Conservation (phyloP, 1,140 invertebrate species). For the Theocolax elegans region DNA sequence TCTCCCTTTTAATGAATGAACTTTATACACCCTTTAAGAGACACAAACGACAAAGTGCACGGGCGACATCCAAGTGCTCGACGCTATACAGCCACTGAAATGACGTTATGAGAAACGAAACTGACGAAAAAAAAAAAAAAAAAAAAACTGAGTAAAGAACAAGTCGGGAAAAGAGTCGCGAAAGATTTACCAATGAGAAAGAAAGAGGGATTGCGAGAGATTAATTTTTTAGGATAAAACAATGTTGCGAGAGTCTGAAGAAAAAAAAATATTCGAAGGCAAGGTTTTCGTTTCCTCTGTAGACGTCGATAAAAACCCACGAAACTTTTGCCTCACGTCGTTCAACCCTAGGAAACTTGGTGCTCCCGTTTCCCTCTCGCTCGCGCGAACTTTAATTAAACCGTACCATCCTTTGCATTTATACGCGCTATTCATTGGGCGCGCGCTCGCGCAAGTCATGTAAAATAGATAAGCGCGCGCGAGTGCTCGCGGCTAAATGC, state of each 20-base stretch:
- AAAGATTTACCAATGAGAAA: no score
- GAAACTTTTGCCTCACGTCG: conserved; percentile 38
- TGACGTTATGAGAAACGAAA: neutral
- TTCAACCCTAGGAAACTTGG: conserved; percentile 24
- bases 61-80: neutral
- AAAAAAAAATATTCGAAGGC: conserved; percentile 7
- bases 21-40: no score
- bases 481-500: conserved; percentile 25
- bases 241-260: conserved; percentile 30
- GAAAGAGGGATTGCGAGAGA: conserved; percentile 6
- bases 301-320: conserved; percentile 36
- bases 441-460: conserved; percentile 31
- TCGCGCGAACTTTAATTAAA: conserved; percentile 52
- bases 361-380: conserved; percentile 20
- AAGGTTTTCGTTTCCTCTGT: conserved; percentile 1
- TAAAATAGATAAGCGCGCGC: conserved; percentile 41
- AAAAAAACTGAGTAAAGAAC: neutral
- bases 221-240: conserved; percentile 43
- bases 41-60: no score
- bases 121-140: neutral
- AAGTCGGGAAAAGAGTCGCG: no score
- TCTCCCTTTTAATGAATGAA: neutral
- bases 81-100: neutral
- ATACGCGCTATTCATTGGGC: conserved; percentile 51
- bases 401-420: conserved; percentile 51